Evolutionary conservation across 1,140 invertebrate species (phyloP).

Genomic region (Melipona quadrifasciata): DNA sequence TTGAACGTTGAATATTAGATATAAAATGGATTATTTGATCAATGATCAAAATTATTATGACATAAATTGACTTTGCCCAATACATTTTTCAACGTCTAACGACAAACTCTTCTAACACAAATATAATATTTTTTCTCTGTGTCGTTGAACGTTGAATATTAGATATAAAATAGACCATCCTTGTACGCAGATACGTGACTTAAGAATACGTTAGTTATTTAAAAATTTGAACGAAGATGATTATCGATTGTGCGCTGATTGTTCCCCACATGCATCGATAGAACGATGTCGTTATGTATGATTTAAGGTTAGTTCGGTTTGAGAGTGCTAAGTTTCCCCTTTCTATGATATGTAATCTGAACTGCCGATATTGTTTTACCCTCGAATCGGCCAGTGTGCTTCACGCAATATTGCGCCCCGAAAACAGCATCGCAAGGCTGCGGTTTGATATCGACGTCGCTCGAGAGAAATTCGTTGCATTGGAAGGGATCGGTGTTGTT

Average conservation of each 20-base stretch:
- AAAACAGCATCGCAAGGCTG: constrained; percentile 90
- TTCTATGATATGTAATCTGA: not conserved
- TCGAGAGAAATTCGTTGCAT: constrained; percentile 92
- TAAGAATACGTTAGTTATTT: not conserved
- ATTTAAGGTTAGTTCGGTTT: constrained; percentile 22
- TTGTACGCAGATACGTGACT: not conserved
- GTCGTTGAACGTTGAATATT: not conserved
- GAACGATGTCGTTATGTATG: not conserved
- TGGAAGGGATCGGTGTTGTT: constrained; percentile 90
- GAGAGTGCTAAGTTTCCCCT: constrained; percentile 7
- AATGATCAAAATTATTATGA: too few relatives aligned
- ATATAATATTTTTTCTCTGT: too few relatives aligned
- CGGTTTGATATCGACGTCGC: constrained; percentile 86
- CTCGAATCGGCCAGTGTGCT: constrained; percentile 96
- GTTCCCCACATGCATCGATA: not conserved
- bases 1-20: not conserved
- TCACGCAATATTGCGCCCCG: constrained; percentile 94
- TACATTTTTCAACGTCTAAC: too few relatives aligned
- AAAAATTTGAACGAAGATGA: not conserved
- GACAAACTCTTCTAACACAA: too few relatives aligned
- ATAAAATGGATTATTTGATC: not conserved
- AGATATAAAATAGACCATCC: not conserved
- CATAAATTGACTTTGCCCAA: too few relatives aligned
- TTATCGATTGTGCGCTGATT: not conserved
- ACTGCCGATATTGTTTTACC: constrained; percentile 83